phyloP scores from a whole-genome alignment of 2,113 vertebrate genomes.

The Protomyctophum bolini region DNA sequence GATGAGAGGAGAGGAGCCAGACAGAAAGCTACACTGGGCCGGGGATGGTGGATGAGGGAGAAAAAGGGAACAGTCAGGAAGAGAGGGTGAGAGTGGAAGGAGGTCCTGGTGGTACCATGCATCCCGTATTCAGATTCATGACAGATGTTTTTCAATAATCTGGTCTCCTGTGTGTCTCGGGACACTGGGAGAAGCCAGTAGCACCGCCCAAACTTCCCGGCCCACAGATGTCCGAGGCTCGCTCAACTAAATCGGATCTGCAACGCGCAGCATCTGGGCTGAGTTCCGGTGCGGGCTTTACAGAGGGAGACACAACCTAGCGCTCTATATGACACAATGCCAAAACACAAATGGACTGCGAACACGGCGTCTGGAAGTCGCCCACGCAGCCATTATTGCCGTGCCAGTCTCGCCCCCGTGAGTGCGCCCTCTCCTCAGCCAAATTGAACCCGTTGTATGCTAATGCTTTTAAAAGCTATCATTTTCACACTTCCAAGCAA shows the following conservation, averaged over 20 bases:
- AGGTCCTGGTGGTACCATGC: constrained; percentile 37
- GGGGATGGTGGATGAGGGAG: constrained; percentile 29
- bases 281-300: constrained; percentile 21
- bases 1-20: constrained; percentile 12
- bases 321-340: constrained; percentile 25
- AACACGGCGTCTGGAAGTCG: constrained; percentile 37
- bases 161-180: neutral
- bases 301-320: constrained; percentile 22
- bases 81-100: constrained; percentile 21
- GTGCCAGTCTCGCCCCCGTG: constrained; percentile 46
- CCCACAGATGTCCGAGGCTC: constrained; percentile 13
- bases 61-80: constrained; percentile 28
- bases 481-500: constrained; percentile 53
- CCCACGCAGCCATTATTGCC: constrained; percentile 50
- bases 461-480: constrained; percentile 66
- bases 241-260: constrained; percentile 18
- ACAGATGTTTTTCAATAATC: constrained; percentile 45
- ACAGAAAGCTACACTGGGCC: no score
- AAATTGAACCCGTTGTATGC: constrained; percentile 70
- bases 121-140: constrained; percentile 43
- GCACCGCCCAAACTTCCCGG: constrained; percentile 11
- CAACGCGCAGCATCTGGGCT: constrained; percentile 3
- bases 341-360: constrained; percentile 53
- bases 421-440: constrained; percentile 35
- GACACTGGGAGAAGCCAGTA: constrained; percentile 6